Base-by-base conservation (phyloP, 2,113 vertebrate genomes). In the Laterallus jamaicensis region DNA sequence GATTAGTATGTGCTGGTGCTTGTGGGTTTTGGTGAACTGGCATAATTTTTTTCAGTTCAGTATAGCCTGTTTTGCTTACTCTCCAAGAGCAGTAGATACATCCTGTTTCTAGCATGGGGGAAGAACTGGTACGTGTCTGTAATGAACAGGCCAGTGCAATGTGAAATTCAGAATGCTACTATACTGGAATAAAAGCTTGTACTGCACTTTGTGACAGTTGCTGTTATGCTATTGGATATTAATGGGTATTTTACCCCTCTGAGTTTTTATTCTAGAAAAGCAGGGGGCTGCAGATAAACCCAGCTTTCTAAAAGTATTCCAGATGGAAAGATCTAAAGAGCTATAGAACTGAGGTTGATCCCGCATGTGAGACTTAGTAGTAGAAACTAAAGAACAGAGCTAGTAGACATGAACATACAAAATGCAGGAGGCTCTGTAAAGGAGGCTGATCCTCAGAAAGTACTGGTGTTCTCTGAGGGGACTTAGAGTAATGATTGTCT, bases 1-100 rank as follows among this genome's bases (percentile, higher is more conserved):
- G 96, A 97, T 97, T 96, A 97, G 60, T 10, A 21, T 49, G 73
- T 50, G 35, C 44, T 80, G 58, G 78, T 64, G 73, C 63, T 91
- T 71, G 54, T 86, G 86, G 44, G 66, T 90, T 93, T 93, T 54
- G 71, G 76, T 56, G 58, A 64, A 84, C 54, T 62, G 50, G 69
- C 24, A 58, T 58, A 25, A 62, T 56, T 96, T 86, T 60, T 66
- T 84, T 71, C 35, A 37, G 47, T 68, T 59, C 29, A 52, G n/a
- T 11, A 3, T 11, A 42, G n/a, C 47, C 44, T 82, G 37, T 68
- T 47, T 47, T 92, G 25, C 60, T 84, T 86, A 60, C 44, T 49
- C 14, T 88, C 49, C 18, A 26, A 90, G 35, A 84, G 64, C 49
- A 25, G 9, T 37, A 32, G 31, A 32, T 18, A 20, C 0, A 39